Conservation (phyloP, 2,797 vertebrate genomes). For the Myotis daubentonii region DNA sequence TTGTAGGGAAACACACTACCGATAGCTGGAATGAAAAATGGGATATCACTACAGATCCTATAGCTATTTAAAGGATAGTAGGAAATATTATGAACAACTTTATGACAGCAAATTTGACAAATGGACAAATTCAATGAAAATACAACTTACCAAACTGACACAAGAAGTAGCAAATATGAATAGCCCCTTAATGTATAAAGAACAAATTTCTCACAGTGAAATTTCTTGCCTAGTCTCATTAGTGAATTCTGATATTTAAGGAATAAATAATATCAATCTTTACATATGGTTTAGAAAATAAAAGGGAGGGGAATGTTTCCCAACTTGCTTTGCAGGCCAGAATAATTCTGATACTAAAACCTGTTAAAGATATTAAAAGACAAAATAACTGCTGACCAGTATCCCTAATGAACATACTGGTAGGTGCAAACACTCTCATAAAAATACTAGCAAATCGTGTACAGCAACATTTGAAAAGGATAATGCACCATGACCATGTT, state of each 20-base stretch:
- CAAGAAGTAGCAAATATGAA: not conserved
- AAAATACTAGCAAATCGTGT: not conserved
- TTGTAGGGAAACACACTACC: not conserved
- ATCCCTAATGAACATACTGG: not conserved
- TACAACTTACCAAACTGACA: not conserved
- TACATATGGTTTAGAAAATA: not conserved
- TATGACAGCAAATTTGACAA: slow-evolving; percentile 11
- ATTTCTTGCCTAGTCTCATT: not conserved
- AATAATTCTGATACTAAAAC: slow-evolving; percentile 16
- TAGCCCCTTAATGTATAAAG: not conserved
- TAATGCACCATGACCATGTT: not conserved
- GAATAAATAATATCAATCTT: not conserved
- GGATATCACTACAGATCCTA: not conserved
- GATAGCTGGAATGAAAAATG: not conserved
- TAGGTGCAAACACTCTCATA: not conserved
- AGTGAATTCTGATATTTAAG: slow-evolving; percentile 39
- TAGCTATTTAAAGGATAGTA: not conserved
- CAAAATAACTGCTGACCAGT: not conserved
- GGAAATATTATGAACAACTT: not conserved
- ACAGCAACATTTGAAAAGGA: not conserved
- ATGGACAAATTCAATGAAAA: not conserved
- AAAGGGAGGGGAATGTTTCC: not conserved
- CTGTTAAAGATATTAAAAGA: slow-evolving; percentile 1
- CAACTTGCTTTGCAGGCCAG: not conserved
- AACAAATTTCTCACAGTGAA: not conserved